Evolutionary conservation across 1,140 invertebrate genomes (phyloP), one percentile per base, ranked within the genome.

Genomic region (Drosophila nebulosa): DNA sequence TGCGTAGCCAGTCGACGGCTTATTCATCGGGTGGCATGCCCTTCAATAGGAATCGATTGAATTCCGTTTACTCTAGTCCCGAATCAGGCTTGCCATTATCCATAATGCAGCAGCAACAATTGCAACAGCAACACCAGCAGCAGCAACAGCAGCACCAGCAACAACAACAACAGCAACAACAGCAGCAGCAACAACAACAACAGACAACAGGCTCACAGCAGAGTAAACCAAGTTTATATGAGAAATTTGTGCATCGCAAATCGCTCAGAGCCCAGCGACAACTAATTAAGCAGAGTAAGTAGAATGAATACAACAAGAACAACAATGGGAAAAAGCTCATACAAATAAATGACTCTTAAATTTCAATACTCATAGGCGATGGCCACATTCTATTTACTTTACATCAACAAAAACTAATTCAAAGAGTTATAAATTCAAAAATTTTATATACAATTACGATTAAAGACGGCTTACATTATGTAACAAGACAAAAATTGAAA

Each of bases 1-100:
- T 96, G 14, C 93, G 96, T 3, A 97, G 96, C 21, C 95, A 96
- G 0, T 96, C 95, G 0, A 97, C 96, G 0, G 95, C 96, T 0
- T 97, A 97, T 80, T 97, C 96, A 22, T 96, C 96, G 1, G 95
- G 95, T 9, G 96, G 95, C 1, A 94, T 95, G 27, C 93, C 96
- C 12, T 96, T 96, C 70, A 93, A 93, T 1, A 92, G 96, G 65
- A 95, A 95, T 74, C 92, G 95, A 0, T 93, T 95, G 67, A 95
- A 95, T 76, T 94, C 93, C 0, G 95, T 96, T 1, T 96, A 96
- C 86, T 95, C 95, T 12, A 96, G 95, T 79, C 96, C 96, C 0
- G 96, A 96, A 85, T 94, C 94, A 1, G 95, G 95, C 32, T 67
- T 86, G 89, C 93, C 51, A 58, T 16, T 91, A 24, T 69, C 76